A percentile compares a stretch with the other conserved stretches of the same genome.
Conservation (phyloP, 2,888 invertebrate species). For the Spialia ferax region DNA sequence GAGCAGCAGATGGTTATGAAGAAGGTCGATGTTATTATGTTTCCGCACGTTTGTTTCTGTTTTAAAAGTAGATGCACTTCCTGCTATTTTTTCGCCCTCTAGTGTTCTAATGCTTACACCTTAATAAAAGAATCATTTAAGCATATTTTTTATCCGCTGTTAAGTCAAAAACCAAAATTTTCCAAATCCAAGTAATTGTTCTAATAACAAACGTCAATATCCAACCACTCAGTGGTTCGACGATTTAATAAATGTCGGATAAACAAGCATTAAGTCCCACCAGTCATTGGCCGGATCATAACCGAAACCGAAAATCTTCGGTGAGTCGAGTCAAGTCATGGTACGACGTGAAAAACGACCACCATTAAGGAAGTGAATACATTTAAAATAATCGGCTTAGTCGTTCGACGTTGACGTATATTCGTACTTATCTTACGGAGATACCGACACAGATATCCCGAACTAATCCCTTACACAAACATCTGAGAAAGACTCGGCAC, state of each 20-base stretch:
- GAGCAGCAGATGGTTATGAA: too few relatives aligned
- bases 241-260: slow-evolving; percentile 75
- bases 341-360: slow-evolving; percentile 82
- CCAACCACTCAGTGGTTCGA: slow-evolving; percentile 55
- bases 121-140: too few relatives aligned
- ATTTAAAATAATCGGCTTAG: slow-evolving; percentile 87
- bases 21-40: too few relatives aligned
- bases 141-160: too few relatives aligned
- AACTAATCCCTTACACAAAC: slow-evolving; percentile 85
- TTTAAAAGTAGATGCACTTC: too few relatives aligned
- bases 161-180: too few relatives aligned
- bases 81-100: too few relatives aligned
- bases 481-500: slow-evolving; percentile 81
- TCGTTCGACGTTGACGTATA: slow-evolving; percentile 86
- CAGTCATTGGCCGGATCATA: slow-evolving; percentile 86
- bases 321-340: slow-evolving; percentile 75
- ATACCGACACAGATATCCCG: slow-evolving; percentile 85
- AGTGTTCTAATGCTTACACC: too few relatives aligned
- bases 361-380: slow-evolving; percentile 87
- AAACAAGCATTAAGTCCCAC: slow-evolving; percentile 67
- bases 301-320: slow-evolving; percentile 83
- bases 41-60: too few relatives aligned
- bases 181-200: background rate
- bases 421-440: slow-evolving; percentile 86
- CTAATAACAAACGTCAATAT: slow-evolving; percentile 9